These are phyloP conservation scores for Falco cherrug DNA, from an alignment of 2,797 vertebrate species.

Conservation along the genomic window DNA sequence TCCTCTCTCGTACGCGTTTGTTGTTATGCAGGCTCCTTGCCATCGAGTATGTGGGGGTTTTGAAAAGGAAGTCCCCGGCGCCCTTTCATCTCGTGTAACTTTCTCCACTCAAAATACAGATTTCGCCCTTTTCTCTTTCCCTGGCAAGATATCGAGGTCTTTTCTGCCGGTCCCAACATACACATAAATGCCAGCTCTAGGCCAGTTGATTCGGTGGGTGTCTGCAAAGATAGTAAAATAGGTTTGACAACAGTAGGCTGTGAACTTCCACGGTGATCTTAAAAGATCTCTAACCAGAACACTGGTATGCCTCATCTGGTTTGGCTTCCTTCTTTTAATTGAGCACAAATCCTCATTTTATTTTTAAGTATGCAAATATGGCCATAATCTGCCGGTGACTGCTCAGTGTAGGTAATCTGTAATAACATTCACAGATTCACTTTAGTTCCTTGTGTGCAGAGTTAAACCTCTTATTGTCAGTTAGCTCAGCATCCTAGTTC, in stretches of 20 bases:
- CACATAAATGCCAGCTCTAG: background rate
- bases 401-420: constrained; percentile 41
- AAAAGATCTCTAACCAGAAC: background rate
- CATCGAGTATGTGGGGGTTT: background rate
- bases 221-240: background rate
- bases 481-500: constrained; percentile 48
- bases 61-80: background rate
- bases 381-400: constrained; percentile 34
- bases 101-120: background rate
- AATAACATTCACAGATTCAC: constrained; percentile 43
- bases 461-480: constrained; percentile 66
- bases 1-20: background rate
- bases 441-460: constrained; percentile 36
- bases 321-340: background rate
- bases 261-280: background rate
- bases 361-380: constrained; percentile 55
- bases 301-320: background rate
- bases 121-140: background rate
- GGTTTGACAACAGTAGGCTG: background rate
- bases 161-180: background rate
- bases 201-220: background rate
- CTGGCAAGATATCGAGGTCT: background rate
- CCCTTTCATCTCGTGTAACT: background rate
- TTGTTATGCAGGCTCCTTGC: constrained; percentile 6
- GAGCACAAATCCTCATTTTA: background rate